Conservation (phyloP, 2,797 vertebrate genomes). For the Rhabdophis nuchalis region DNA sequence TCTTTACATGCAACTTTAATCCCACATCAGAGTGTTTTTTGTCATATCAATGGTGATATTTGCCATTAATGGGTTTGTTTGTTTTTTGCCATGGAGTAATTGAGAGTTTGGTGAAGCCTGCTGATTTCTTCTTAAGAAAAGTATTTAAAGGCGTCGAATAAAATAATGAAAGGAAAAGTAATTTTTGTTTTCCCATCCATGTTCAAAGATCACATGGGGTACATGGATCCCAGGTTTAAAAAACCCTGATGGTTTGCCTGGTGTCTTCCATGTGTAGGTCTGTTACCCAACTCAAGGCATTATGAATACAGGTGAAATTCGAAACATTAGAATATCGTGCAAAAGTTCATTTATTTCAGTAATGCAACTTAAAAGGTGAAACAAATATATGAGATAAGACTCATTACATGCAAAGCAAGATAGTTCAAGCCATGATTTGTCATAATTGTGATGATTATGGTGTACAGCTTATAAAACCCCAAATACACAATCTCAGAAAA, state of each 20-base stretch:
- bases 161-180: not conserved
- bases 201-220: not conserved
- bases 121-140: not conserved
- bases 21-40: not conserved
- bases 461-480: no score
- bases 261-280: not conserved
- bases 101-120: not conserved
- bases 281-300: not conserved
- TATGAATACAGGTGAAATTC: no score
- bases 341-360: no score
- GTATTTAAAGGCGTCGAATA: not conserved
- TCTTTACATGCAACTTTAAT: not conserved
- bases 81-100: not conserved
- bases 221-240: not conserved
- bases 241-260: not conserved
- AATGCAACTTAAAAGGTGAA: no score
- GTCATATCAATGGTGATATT: not conserved
- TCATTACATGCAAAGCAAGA: no score
- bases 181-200: not conserved
- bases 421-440: no score
- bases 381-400: no score
- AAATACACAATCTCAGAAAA: no score
- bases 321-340: no score
- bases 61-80: not conserved
- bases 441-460: no score